A percentile compares a stretch with the other conserved stretches of the same genome.
These are phyloP conservation scores for Periophthalmus magnuspinnatus DNA, from an alignment of 2,797 vertebrate genomes.

Conservation along the genomic window DNA sequence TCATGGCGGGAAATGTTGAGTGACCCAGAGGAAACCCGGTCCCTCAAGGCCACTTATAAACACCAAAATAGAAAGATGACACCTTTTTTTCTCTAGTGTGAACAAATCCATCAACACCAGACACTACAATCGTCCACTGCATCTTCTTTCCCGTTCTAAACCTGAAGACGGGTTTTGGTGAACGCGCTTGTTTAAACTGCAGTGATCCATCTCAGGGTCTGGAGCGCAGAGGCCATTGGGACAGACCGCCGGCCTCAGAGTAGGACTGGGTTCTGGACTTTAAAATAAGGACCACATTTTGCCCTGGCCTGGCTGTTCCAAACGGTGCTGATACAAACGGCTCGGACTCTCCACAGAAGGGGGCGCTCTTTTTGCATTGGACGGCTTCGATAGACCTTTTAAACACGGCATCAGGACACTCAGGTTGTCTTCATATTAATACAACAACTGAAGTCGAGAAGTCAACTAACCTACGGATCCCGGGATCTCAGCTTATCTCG, in stretches of 20 bases:
- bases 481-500: slow-evolving; percentile 16
- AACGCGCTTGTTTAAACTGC: slow-evolving; percentile 29
- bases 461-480: slow-evolving; percentile 23
- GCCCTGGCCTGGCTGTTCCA: slow-evolving; percentile 28
- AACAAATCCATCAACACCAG: slow-evolving; percentile 1
- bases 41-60: too few species aligned
- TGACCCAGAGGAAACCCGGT: too few species aligned
- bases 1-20: too few species aligned
- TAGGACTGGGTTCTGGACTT: not conserved
- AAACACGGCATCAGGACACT: slow-evolving; percentile 45
- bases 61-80: not conserved
- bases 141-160: slow-evolving; percentile 26
- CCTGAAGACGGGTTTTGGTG: slow-evolving; percentile 27
- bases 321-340: slow-evolving; percentile 44
- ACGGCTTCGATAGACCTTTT: slow-evolving; percentile 32
- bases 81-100: slow-evolving; percentile 1
- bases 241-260: slow-evolving; percentile 36
- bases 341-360: slow-evolving; percentile 16
- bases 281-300: slow-evolving; percentile 18
- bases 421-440: slow-evolving; percentile 46
- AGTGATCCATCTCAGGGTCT: slow-evolving; percentile 66
- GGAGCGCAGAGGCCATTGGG: slow-evolving; percentile 30
- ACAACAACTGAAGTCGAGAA: slow-evolving; percentile 22
- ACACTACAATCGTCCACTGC: slow-evolving; percentile 40
- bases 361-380: slow-evolving; percentile 29